Evolutionary conservation across 2,113 vertebrate genomes (phyloP).

Genomic region (Crotalus tigris): DNA sequence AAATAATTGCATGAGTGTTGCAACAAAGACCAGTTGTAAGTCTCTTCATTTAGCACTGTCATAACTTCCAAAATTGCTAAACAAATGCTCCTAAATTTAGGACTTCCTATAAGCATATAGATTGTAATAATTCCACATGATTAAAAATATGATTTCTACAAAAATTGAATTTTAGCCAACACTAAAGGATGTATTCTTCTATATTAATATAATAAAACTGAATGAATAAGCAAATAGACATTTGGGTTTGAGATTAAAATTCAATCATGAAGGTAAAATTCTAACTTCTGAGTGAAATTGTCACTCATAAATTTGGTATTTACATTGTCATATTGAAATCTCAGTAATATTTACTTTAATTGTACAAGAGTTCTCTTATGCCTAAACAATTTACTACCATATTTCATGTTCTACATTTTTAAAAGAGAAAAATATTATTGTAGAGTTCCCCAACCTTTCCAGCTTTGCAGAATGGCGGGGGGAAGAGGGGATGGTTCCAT

Average conservation of each 20-base stretch:
- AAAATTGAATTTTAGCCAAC: background rate
- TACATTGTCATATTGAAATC: conserved; percentile 4
- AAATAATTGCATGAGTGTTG: too few species aligned
- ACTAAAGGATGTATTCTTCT: background rate
- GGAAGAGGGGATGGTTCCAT: too few species aligned
- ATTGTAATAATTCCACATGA: background rate
- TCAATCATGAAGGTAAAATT: background rate
- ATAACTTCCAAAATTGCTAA: too few species aligned
- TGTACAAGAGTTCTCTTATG: background rate
- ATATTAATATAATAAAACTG: background rate
- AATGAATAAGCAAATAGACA: background rate
- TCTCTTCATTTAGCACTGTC: too few species aligned
- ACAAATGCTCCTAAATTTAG: too few species aligned
- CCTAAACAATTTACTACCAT: background rate
- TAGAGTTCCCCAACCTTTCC: too few species aligned
- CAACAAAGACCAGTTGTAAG: too few species aligned
- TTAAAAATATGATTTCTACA: background rate
- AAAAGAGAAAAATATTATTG: background rate
- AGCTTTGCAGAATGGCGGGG: too few species aligned
- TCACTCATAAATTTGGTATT: background rate
- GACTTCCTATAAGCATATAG: background rate
- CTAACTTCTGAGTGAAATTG: background rate
- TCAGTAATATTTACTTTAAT: background rate
- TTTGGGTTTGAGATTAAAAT: background rate
- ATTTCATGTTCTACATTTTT: background rate